phyloP scores from a whole-genome alignment of 2,797 vertebrate genomes.

The Eulemur albifrons region DNA sequence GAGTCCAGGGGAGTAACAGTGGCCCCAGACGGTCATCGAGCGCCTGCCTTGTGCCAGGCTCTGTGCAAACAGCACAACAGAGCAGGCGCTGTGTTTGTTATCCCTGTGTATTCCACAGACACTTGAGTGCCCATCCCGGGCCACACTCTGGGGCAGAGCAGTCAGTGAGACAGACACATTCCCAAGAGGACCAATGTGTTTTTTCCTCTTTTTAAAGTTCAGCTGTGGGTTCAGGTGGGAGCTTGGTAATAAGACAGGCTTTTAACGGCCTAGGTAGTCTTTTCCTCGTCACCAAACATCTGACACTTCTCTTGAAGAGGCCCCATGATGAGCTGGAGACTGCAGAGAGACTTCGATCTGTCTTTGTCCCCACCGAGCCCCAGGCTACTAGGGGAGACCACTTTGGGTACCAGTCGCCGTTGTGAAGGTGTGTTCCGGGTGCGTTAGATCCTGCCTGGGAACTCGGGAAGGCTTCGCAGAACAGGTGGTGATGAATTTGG shows the following conservation, averaged over 20 bases:
- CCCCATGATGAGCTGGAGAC: background rate
- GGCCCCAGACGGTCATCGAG: background rate
- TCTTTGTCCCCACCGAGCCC: background rate
- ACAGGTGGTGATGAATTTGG: background rate
- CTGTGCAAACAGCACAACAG: rapidly evolving
- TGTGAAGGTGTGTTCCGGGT: no score
- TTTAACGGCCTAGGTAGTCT: rapidly evolving
- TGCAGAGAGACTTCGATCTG: background rate
- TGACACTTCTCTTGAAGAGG: background rate
- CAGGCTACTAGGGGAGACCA: rapidly evolving
- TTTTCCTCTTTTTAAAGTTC: background rate
- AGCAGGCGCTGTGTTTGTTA: rapidly evolving
- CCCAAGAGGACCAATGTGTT: background rate
- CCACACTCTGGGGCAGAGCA: background rate
- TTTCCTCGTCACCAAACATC: background rate
- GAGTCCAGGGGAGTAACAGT: background rate
- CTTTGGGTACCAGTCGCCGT: rapidly evolving
- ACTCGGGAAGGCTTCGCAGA: background rate
- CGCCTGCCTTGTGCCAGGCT: rapidly evolving
- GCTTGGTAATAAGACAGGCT: background rate
- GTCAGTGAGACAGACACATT: rapidly evolving
- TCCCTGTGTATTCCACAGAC: rapidly evolving
- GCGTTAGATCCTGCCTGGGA: background rate
- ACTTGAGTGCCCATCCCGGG: rapidly evolving
- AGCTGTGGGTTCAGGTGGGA: background rate